Evolutionary conservation across 64 coral and sea anemone species (phyloP).

Genomic region (Orbicella faveolata): DNA sequence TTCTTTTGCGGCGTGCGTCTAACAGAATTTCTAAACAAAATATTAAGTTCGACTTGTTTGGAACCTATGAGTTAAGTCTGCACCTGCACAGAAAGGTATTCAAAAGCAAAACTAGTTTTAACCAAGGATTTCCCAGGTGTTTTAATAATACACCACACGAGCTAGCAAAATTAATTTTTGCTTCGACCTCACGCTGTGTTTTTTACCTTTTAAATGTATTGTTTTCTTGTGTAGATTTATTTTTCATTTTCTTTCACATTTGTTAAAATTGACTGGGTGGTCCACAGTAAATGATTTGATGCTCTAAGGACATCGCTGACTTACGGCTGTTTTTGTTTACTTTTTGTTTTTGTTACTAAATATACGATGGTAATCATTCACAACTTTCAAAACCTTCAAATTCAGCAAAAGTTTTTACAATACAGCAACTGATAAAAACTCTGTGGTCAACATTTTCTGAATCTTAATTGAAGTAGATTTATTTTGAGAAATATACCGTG

Average conservation of each 20-base stretch:
- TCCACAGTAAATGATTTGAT: not conserved
- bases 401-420: not conserved
- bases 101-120: too few relatives aligned
- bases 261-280: not conserved
- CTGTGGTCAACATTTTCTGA: not conserved
- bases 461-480: not conserved
- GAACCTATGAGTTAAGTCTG: not conserved
- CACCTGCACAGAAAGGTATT: not conserved
- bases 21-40: not conserved
- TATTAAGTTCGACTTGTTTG: not conserved
- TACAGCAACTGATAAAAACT: not conserved
- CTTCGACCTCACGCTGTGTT: not conserved
- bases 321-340: not conserved
- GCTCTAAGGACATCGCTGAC: not conserved
- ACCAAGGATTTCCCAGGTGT: not conserved
- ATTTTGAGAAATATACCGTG: not conserved
- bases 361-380: not conserved
- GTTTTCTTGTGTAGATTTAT: not conserved
- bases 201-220: conserved; percentile 10
- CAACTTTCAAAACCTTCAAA: too few relatives aligned
- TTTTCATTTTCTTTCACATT: not conserved
- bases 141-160: not conserved
- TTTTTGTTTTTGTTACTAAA: not conserved
- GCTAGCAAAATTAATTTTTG: conserved; percentile 2
- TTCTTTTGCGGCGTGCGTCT: not conserved